Evolutionary conservation across 2,113 vertebrate species (phyloP).

Genomic region (Raja brachyura): DNA sequence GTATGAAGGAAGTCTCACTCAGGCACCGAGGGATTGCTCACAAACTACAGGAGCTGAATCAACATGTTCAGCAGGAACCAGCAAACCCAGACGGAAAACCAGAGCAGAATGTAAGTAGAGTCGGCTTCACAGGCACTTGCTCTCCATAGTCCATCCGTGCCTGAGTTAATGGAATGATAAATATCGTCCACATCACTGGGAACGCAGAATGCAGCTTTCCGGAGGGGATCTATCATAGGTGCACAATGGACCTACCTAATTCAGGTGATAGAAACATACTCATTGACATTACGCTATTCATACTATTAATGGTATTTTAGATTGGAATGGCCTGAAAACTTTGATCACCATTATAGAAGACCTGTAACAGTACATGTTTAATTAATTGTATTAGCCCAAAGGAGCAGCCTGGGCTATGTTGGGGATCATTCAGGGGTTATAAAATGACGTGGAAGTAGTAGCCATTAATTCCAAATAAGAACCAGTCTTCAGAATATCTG

Average conservation of each 20-base stretch:
- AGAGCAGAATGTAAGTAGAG: neutral
- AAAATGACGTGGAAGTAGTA: too few relatives aligned
- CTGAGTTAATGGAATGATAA: neutral
- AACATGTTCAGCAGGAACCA: neutral
- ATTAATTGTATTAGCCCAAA: too few relatives aligned
- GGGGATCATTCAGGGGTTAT: too few relatives aligned
- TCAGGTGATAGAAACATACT: neutral
- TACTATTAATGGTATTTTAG: neutral
- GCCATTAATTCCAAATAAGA: too few relatives aligned
- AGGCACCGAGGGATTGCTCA: neutral
- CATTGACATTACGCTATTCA: neutral
- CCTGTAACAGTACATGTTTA: too few relatives aligned
- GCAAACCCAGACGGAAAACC: neutral
- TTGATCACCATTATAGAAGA: neutral
- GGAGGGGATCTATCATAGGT: neutral
- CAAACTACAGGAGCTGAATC: neutral
- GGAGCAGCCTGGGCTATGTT: too few relatives aligned
- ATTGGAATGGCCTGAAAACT: neutral
- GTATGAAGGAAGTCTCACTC: neutral
- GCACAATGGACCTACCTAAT: neutral
- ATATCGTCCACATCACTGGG: neutral
- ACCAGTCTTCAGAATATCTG: too few relatives aligned
- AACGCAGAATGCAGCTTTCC: neutral
- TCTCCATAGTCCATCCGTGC: neutral
- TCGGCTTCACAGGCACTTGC: neutral